These are phyloP conservation scores for Baryphthengus martii DNA, from an alignment of 2,113 vertebrate species.

Conservation along the genomic window DNA sequence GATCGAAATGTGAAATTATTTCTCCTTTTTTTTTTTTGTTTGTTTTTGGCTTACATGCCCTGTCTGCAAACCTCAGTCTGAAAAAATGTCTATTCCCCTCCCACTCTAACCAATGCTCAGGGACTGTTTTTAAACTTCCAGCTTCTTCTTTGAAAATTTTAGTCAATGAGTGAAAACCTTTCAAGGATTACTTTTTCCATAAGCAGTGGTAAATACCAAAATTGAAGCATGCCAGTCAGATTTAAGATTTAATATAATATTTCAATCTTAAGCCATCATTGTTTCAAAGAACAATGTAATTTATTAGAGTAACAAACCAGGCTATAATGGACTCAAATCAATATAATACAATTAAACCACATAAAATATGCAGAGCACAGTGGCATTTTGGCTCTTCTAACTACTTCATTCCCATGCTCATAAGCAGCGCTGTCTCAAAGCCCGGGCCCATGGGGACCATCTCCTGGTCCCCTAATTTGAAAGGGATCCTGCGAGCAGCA, in stretches of 20 bases:
- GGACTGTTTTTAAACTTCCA: not conserved
- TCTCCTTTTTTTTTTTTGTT: too few relatives aligned
- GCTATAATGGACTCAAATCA: slow-evolving; percentile 60
- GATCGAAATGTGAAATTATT: not conserved
- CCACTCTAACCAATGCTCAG: not conserved
- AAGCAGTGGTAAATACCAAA: not conserved
- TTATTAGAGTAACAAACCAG: slow-evolving; percentile 57
- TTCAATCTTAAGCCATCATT: slow-evolving; percentile 24
- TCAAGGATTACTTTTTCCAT: not conserved
- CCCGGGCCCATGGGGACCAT: not conserved
- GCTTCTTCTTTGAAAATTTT: not conserved
- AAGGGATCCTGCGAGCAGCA: not conserved
- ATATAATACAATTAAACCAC: slow-evolving; percentile 58
- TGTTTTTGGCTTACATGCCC: not conserved
- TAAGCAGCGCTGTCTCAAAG: not conserved
- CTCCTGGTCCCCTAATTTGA: not conserved
- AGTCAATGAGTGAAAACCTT: not conserved
- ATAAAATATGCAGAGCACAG: slow-evolving; percentile 62
- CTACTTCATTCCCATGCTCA: slow-evolving; percentile 1
- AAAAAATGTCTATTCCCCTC: not conserved
- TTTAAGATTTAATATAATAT: slow-evolving; percentile 3
- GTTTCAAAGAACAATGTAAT: slow-evolving; percentile 58
- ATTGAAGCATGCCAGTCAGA: slow-evolving; percentile 27
- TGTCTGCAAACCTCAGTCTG: not conserved
- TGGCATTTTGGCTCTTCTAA: slow-evolving; percentile 48